Base-by-base conservation (phyloP, 2,113 vertebrate genomes). In the Mormyrus iriodes region DNA sequence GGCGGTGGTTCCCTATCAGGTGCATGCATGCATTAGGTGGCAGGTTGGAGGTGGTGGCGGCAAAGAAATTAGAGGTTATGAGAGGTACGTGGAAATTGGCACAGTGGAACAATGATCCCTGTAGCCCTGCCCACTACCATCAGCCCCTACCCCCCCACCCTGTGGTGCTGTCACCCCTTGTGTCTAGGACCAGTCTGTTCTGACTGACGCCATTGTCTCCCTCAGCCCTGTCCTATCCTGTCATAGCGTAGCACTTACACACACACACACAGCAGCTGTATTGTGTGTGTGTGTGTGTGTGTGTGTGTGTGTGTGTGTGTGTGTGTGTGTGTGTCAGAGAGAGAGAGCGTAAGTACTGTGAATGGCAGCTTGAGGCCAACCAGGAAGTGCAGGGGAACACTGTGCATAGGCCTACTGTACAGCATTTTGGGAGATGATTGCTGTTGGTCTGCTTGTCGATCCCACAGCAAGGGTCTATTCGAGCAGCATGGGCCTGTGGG, bases 131-230 rank as follows among this genome's bases (percentile, higher is more conserved):
- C 27, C 61, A 69, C 61, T 1, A 3, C 61, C n/a, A 65, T 9
- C 61, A 1, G 21, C 55, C 21, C 58, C 61, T 53, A 19, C 55
- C 65, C 76, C 88, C 52, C 83, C 83, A 69, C 73, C 79, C 15
- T 76, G 31, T 52, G 2, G 42, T 46, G 53, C 86, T 82, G 48
- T 91, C 55, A 87, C 39, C 19, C 82, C 79, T 88, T 84, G 90
- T 89, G 79, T 92, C 35, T 90, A 58, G 73, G 89, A 89, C 90
- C 90, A 90, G 92, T 87, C 58, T 90, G 89, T 92, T 91, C 91
- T 95, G 95, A 95, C 95, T 95, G 94, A 95, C 87, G 92, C 92
- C 93, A 93, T 95, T 96, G 94, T 95, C 93, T 93, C 90, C 86
- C 52, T 4, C 82, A 19, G 73, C 35, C 35, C 73, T 79, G 35